A percentile compares a stretch with the other conserved stretches of the same genome.
phyloP scores from a whole-genome alignment of 92 coral and sea anemone species.

The Heliopora coerulea region DNA sequence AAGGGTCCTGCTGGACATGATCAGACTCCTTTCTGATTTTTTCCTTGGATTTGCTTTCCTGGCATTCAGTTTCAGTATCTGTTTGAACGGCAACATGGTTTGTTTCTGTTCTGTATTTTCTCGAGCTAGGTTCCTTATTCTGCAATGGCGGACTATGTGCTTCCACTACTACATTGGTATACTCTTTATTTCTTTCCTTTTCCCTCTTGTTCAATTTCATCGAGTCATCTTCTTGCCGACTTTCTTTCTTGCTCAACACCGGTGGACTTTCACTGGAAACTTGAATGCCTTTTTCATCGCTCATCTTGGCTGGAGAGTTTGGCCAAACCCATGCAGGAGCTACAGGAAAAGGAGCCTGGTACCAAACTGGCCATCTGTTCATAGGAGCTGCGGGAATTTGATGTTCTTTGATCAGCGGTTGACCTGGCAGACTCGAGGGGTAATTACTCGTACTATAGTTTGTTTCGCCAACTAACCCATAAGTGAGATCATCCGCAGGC shows the following conservation, averaged over 20 bases:
- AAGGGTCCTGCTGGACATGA: background rate
- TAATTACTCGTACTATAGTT: background rate
- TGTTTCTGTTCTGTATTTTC: background rate
- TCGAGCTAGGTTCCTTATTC: background rate
- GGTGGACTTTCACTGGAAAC: background rate
- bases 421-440: background rate
- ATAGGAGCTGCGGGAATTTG: conserved; percentile 14
- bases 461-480: too few species aligned
- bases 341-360: conserved; percentile 7
- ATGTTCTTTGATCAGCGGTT: background rate
- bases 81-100: conserved; percentile 30
- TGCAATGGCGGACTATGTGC: background rate
- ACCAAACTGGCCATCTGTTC: conserved; percentile 37
- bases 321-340: conserved; percentile 32
- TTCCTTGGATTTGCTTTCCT: background rate
- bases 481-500: too few species aligned
- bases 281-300: conserved; percentile 32
- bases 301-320: conserved; percentile 19
- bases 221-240: background rate
- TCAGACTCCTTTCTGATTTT: background rate
- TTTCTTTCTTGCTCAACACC: background rate
- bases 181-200: background rate
- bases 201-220: background rate
- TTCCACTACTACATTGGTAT: background rate
- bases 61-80: background rate